A percentile compares a stretch with the other conserved stretches of the same genome.
These are phyloP conservation scores for Notolepis coatsorum DNA, from an alignment of 2,797 vertebrate genomes.

Conservation along the genomic window DNA sequence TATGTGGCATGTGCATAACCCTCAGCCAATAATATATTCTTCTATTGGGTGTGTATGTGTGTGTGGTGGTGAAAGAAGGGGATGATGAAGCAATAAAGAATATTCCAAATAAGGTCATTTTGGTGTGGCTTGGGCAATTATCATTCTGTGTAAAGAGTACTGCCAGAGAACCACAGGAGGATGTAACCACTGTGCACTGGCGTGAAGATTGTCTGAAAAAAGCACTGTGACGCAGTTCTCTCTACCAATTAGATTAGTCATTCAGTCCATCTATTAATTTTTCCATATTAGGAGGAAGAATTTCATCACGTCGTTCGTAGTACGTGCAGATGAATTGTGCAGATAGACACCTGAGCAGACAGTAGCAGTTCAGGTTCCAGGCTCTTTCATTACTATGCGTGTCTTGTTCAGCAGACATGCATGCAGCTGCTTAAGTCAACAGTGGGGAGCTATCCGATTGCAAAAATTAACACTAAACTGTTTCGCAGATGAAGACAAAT, in stretches of 20 bases:
- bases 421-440: slow-evolving; percentile 20
- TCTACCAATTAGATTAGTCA: neutral
- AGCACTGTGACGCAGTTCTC: neutral
- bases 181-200: slow-evolving; percentile 23
- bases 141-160: slow-evolving; percentile 18
- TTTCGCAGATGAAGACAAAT: slow-evolving; percentile 41
- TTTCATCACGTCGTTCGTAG: neutral
- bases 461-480: slow-evolving; percentile 54
- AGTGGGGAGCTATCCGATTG: slow-evolving; percentile 20
- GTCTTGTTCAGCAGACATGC: slow-evolving; percentile 16
- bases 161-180: slow-evolving; percentile 13
- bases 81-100: slow-evolving; percentile 36
- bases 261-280: slow-evolving; percentile 9
- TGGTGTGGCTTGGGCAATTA: slow-evolving; percentile 37
- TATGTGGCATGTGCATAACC: slow-evolving; percentile 37
- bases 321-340: neutral
- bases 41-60: slow-evolving; percentile 32
- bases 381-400: slow-evolving; percentile 21
- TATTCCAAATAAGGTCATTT: slow-evolving; percentile 19
- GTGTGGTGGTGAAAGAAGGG: slow-evolving; percentile 1
- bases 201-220: slow-evolving; percentile 6
- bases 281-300: slow-evolving; percentile 1
- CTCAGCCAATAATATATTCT: slow-evolving; percentile 13
- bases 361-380: slow-evolving; percentile 24
- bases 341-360: slow-evolving; percentile 17